Percentiles rank a stretch among this genome's conserved stretches.
These are phyloP conservation scores for Sycobia sp. DNA, from an alignment of 1,140 invertebrate genomes.

Conservation along the genomic window DNA sequence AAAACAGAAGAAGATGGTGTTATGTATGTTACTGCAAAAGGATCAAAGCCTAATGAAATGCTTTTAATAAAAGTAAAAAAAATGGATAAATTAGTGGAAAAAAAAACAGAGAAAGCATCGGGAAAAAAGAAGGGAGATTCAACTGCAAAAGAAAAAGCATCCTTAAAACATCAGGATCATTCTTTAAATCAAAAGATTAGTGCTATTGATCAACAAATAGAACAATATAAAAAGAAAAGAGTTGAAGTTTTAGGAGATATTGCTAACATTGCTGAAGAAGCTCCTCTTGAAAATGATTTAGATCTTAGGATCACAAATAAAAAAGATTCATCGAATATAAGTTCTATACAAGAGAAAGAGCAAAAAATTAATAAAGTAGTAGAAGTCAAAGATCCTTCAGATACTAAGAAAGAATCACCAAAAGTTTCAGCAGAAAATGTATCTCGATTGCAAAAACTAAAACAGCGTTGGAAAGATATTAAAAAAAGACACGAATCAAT, in stretches of 20 bases:
- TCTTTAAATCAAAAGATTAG: conserved; percentile 5
- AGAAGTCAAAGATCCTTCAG: background rate
- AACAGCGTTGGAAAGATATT: conserved; percentile 37
- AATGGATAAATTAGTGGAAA: conserved; percentile 54
- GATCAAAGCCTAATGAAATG: conserved; percentile 56
- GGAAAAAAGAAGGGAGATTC: conserved; percentile 55
- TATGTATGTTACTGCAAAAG: conserved; percentile 60
- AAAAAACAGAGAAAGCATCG: conserved; percentile 46
- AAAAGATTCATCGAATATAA: conserved; percentile 3
- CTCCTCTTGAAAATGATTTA: background rate
- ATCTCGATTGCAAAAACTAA: conserved; percentile 17
- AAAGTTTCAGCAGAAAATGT: conserved; percentile 1
- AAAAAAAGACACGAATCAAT: conserved; percentile 21
- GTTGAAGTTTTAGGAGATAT: conserved; percentile 53
- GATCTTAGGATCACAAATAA: conserved; percentile 1
- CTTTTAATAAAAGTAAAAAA: conserved; percentile 59
- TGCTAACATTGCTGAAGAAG: conserved; percentile 8
- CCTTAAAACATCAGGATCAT: too few species aligned
- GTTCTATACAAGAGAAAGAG: background rate
- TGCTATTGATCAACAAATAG: conserved; percentile 59
- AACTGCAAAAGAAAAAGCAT: conserved; percentile 36
- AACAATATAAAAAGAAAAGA: conserved; percentile 57
- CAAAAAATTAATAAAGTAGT: conserved; percentile 5
- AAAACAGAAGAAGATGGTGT: conserved; percentile 53
- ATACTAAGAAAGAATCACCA: background rate